These are phyloP conservation scores for Coracias cyanogaster DNA, from an alignment of 2,797 vertebrate genomes.

Conservation along the genomic window DNA sequence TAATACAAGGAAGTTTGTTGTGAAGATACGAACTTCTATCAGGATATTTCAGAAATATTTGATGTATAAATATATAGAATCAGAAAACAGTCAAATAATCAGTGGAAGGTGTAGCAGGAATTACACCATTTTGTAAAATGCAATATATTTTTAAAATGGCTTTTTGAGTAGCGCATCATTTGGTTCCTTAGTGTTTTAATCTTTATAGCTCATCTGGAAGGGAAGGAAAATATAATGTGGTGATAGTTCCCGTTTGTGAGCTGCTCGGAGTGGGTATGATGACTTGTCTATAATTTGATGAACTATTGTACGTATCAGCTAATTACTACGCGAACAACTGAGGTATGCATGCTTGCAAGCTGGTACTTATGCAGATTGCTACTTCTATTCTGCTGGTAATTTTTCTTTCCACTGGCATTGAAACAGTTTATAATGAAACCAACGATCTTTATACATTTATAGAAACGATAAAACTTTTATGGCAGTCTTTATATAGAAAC, in stretches of 20 bases:
- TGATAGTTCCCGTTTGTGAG: neutral
- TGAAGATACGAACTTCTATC: neutral
- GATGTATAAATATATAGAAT: neutral
- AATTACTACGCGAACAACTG: conserved; percentile 42
- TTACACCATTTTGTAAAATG: neutral
- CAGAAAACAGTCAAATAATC: neutral
- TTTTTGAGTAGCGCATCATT: conserved; percentile 8
- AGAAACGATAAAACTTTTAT: conserved; percentile 81
- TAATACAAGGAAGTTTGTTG: conserved; percentile 25
- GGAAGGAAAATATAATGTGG: neutral
- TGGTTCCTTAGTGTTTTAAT: conserved; percentile 23
- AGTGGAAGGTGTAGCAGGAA: neutral
- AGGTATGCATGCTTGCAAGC: conserved; percentile 5
- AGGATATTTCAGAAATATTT: neutral
- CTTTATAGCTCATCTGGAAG: conserved; percentile 41
- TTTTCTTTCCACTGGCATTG: conserved; percentile 75
- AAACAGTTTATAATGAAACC: conserved; percentile 74
- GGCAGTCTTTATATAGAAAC: conserved; percentile 80
- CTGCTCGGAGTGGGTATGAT: neutral
- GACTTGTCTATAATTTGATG: conserved; percentile 54
- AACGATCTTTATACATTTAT: conserved; percentile 79
- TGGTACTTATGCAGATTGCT: conserved; percentile 54
- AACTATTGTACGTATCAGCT: conserved; percentile 41
- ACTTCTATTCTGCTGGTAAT: conserved; percentile 67
- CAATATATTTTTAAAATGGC: neutral